Conservation (phyloP, 2,113 vertebrate genomes). For the Arenaria interpres region DNA sequence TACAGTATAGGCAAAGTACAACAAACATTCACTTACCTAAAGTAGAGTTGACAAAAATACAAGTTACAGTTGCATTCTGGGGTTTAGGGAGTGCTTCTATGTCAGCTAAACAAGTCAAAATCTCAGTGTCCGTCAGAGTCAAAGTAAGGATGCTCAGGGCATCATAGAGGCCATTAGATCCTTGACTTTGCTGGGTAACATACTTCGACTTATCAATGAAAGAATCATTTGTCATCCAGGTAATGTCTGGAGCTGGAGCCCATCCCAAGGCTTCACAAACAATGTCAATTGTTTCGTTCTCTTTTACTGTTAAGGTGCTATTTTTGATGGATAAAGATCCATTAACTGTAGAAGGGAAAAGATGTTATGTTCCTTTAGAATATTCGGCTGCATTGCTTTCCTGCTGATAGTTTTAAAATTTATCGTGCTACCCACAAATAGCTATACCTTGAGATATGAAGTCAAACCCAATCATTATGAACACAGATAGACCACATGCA, state of each 20-base stretch:
- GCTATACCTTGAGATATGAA: neutral
- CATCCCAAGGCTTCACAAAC: conserved; percentile 82
- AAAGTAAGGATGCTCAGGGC: conserved; percentile 77
- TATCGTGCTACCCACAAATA: conserved; percentile 1
- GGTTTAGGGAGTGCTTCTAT: conserved; percentile 74
- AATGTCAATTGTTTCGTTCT: conserved; percentile 73
- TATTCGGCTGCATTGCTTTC: neutral
- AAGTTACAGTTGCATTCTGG: conserved; percentile 65
- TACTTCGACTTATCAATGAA: conserved; percentile 68
- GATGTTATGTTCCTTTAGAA: conserved; percentile 58
- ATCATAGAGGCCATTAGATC: conserved; percentile 55
- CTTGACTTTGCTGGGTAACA: conserved; percentile 62
- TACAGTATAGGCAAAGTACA: neutral
- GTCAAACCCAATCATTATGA: neutral
- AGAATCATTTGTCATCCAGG: conserved; percentile 77
- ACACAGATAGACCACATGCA: neutral
- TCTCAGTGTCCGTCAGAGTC: conserved; percentile 67
- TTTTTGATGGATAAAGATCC: conserved; percentile 78
- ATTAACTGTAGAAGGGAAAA: conserved; percentile 78
- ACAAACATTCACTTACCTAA: conserved; percentile 65
- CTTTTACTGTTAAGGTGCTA: conserved; percentile 62
- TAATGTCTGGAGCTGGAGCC: conserved; percentile 78
- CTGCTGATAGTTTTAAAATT: neutral
- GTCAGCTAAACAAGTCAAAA: conserved; percentile 80
- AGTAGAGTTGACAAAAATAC: conserved; percentile 71